Conservation (phyloP, 1,140 invertebrate genomes). For the Megalonaias nervosa region DNA sequence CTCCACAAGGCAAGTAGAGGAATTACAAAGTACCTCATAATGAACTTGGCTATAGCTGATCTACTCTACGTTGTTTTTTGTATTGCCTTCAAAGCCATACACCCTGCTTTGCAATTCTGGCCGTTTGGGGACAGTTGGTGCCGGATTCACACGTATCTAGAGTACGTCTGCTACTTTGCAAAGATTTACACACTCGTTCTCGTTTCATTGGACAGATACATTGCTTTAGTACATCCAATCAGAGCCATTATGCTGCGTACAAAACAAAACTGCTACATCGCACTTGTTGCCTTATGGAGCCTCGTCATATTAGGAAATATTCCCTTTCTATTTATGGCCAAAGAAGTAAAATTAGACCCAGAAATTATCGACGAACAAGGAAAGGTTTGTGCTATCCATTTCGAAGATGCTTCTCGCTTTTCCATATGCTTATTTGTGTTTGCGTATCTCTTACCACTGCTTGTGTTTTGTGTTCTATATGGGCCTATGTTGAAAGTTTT, state of each 20-base stretch:
- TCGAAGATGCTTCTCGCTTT: neutral
- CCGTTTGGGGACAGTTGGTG: constrained; percentile 3
- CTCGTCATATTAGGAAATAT: constrained; percentile 3
- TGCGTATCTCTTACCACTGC: constrained; percentile 4
- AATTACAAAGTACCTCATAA: neutral
- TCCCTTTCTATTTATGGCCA: neutral
- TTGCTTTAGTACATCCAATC: constrained; percentile 7
- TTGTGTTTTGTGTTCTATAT: neutral
- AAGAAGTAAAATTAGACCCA: neutral
- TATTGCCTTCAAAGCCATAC: neutral
- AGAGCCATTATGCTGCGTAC: neutral
- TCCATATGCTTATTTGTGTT: constrained; percentile 10
- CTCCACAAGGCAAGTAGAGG: neutral
- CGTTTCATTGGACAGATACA: constrained; percentile 3
- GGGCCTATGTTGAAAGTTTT: neutral
- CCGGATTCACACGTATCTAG: neutral
- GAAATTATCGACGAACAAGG: neutral
- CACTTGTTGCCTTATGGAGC: neutral
- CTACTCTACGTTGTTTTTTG: constrained; percentile 4
- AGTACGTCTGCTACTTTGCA: neutral
- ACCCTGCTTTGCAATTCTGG: constrained; percentile 2
- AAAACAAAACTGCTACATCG: neutral
- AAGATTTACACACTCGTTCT: constrained; percentile 8
- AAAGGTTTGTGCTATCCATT: neutral
- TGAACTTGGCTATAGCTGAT: neutral